Conservation (phyloP, 1,140 invertebrate species). For the Argopecten irradians region DNA sequence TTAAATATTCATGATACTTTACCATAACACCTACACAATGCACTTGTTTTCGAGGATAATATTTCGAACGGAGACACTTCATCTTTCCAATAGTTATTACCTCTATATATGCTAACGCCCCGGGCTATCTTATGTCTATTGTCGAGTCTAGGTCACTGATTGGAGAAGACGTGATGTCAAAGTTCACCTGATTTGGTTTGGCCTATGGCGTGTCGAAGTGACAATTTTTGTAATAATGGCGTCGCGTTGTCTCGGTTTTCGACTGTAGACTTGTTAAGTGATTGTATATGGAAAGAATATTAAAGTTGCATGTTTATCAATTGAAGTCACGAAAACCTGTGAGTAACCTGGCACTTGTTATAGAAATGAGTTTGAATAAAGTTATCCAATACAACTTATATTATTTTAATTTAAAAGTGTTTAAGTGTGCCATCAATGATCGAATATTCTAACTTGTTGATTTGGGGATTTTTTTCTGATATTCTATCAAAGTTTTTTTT, state of each 20-base stretch:
- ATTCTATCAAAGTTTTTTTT: no score
- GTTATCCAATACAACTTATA: no score
- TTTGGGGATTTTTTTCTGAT: no score
- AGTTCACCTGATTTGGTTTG: background rate
- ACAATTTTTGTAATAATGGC: background rate
- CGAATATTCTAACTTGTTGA: no score
- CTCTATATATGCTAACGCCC: background rate
- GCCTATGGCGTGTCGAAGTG: background rate
- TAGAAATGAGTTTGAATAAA: no score
- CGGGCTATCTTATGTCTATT: background rate
- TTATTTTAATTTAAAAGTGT: no score
- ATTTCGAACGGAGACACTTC: no score
- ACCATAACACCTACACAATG: no score
- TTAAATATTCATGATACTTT: no score
- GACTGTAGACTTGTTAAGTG: background rate
- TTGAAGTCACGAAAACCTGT: background rate
- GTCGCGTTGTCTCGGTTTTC: background rate
- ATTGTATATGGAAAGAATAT: background rate
- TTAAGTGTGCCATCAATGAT: no score
- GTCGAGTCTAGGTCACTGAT: background rate
- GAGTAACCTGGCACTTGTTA: background rate
- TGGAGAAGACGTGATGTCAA: background rate
- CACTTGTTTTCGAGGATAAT: no score
- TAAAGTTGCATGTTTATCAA: background rate
- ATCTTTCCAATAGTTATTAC: no score